A percentile compares a stretch with the other conserved stretches of the same genome.
phyloP scores from a whole-genome alignment of 2,113 vertebrate genomes.

The Cololabis saira region DNA sequence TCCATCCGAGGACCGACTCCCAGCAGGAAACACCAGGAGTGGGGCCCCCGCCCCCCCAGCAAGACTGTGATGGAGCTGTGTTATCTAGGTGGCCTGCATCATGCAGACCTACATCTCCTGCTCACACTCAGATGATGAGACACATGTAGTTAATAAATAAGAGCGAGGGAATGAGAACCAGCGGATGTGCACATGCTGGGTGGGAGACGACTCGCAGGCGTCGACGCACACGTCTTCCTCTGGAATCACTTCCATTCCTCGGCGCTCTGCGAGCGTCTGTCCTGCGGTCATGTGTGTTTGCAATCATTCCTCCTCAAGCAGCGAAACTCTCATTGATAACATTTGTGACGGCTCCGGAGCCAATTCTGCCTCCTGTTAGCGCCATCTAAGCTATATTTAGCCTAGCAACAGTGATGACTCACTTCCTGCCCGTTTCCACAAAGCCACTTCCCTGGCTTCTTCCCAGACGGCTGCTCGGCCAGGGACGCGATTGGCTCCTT shows the following conservation, averaged over 20 bases:
- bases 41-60: too few relatives aligned
- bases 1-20: too few relatives aligned
- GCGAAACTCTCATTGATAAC: slow-evolving; percentile 62
- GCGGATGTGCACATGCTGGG: too few relatives aligned
- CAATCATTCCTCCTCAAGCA: slow-evolving; percentile 2
- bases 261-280: background rate
- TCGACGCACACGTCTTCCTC: background rate
- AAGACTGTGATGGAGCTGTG: too few relatives aligned
- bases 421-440: slow-evolving; percentile 79
- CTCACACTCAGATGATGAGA: slow-evolving; percentile 18
- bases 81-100: slow-evolving; percentile 39
- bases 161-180: too few relatives aligned
- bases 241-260: background rate
- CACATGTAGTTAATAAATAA: too few relatives aligned
- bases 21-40: too few relatives aligned
- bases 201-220: background rate
- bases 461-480: slow-evolving; percentile 62
- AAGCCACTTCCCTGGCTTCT: slow-evolving; percentile 76
- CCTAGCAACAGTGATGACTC: slow-evolving; percentile 79
- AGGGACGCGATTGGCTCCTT: slow-evolving; percentile 56
- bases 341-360: slow-evolving; percentile 41
- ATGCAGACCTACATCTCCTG: slow-evolving; percentile 15
- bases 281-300: background rate
- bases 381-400: slow-evolving; percentile 77
- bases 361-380: slow-evolving; percentile 40